Percentiles rank a stretch among this genome's conserved stretches.
Conservation (phyloP, 2,797 vertebrate species). For the Falco naumanni region DNA sequence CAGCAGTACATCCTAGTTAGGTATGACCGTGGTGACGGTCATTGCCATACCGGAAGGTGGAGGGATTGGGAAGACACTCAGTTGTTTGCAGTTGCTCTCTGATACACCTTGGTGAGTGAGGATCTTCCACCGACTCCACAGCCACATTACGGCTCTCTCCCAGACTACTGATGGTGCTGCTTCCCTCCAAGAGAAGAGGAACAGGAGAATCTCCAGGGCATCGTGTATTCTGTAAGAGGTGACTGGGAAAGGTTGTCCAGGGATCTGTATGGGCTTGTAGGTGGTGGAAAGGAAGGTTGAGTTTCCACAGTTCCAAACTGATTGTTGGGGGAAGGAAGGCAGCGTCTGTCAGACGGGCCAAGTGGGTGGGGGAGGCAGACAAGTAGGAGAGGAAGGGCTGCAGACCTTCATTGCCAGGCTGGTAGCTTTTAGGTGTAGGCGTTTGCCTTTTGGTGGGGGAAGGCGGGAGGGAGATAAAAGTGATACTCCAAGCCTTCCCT, state of each 20-base stretch:
- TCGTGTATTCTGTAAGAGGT: background rate
- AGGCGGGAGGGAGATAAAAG: background rate
- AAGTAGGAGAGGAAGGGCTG: background rate
- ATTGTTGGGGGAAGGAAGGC: background rate
- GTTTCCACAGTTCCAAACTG: background rate
- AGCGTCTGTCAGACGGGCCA: background rate
- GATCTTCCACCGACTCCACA: background rate
- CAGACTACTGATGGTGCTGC: background rate
- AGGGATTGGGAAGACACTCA: background rate
- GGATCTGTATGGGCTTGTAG: background rate
- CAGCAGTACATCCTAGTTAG: too few species aligned
- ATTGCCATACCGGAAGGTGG: too few species aligned
- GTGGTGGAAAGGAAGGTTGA: background rate
- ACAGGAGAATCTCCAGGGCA: background rate
- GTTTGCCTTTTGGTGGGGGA: background rate
- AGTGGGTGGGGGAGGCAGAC: background rate
- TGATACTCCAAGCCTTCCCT: background rate
- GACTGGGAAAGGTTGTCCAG: background rate
- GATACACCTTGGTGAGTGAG: background rate
- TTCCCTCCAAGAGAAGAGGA: background rate
- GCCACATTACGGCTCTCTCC: fast-evolving
- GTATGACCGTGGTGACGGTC: background rate
- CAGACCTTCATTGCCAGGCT: background rate
- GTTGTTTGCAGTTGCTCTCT: background rate
- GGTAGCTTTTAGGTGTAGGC: background rate